Percentiles rank a stretch among this genome's conserved stretches.
Conservation (phyloP, 2,113 vertebrate species). For the Rhinoptilus africanus region DNA sequence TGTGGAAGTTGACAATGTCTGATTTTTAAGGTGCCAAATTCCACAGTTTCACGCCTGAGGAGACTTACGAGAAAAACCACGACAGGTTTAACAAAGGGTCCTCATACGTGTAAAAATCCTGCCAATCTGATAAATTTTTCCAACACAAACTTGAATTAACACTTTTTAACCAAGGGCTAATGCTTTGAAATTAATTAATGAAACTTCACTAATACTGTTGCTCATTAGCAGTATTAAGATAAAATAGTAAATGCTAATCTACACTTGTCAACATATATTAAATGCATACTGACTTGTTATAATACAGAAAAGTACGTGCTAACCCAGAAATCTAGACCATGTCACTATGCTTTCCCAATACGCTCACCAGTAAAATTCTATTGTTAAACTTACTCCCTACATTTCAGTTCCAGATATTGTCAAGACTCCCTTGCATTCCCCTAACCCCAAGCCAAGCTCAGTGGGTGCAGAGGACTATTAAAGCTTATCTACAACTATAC, state of each 20-base stretch:
- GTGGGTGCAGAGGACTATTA: not conserved
- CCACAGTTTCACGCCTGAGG: not conserved
- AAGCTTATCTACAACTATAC: not conserved
- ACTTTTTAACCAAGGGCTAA: not conserved
- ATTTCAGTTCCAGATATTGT: not conserved
- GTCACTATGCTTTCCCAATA: not conserved
- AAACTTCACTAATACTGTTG: not conserved
- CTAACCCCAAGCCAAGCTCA: not conserved
- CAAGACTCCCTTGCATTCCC: not conserved
- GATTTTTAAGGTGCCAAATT: not conserved
- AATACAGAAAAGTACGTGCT: not conserved
- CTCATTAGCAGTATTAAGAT: not conserved
- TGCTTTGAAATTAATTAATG: not conserved
- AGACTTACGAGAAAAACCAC: accelerated
- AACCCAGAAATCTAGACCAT: not conserved
- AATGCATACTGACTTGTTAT: not conserved
- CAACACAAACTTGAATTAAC: not conserved
- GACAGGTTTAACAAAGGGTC: not conserved
- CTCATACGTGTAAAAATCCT: not conserved
- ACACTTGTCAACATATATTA: not conserved
- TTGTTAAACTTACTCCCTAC: not conserved
- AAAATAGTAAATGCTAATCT: not conserved
- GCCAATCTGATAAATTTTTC: not conserved
- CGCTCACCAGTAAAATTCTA: not conserved
- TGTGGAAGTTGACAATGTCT: not conserved